phyloP scores from a whole-genome alignment of 2,888 invertebrate species.

The Sarcophaga carnaria region DNA sequence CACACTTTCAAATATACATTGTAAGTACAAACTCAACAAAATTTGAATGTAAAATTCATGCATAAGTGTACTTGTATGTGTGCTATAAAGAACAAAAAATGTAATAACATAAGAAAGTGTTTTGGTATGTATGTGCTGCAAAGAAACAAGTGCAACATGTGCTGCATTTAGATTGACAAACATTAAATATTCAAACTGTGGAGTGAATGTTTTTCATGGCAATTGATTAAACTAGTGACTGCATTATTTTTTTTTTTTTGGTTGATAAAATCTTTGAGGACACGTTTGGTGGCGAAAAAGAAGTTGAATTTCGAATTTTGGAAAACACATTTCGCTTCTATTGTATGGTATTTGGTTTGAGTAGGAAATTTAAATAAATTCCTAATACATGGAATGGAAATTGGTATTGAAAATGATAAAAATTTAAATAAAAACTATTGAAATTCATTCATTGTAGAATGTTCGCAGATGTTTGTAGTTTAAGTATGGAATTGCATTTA shows the following conservation, averaged over 20 bases:
- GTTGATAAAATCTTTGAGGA: constrained; percentile 37
- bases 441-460: too few relatives aligned
- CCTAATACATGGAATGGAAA: background rate
- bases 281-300: constrained; percentile 2
- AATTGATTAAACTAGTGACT: constrained; percentile 33
- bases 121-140: constrained; percentile 1
- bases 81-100: too few relatives aligned
- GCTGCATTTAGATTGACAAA: constrained; percentile 56
- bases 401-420: too few relatives aligned
- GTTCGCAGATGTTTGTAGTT: too few relatives aligned
- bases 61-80: too few relatives aligned
- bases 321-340: background rate
- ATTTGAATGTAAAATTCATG: too few relatives aligned
- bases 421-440: too few relatives aligned
- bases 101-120: too few relatives aligned
- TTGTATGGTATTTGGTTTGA: too few relatives aligned
- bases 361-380: background rate
- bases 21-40: too few relatives aligned
- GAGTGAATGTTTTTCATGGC: constrained; percentile 3
- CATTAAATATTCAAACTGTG: constrained; percentile 44
- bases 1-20: background rate
- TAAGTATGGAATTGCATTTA: too few relatives aligned
- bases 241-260: too few relatives aligned
- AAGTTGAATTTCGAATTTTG: background rate
- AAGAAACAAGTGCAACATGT: constrained; percentile 59